Percentiles rank a stretch among this genome's conserved stretches.
Evolutionary conservation across 2,888 invertebrate species (phyloP).

Genomic region (Petrolisthes cinctipes): DNA sequence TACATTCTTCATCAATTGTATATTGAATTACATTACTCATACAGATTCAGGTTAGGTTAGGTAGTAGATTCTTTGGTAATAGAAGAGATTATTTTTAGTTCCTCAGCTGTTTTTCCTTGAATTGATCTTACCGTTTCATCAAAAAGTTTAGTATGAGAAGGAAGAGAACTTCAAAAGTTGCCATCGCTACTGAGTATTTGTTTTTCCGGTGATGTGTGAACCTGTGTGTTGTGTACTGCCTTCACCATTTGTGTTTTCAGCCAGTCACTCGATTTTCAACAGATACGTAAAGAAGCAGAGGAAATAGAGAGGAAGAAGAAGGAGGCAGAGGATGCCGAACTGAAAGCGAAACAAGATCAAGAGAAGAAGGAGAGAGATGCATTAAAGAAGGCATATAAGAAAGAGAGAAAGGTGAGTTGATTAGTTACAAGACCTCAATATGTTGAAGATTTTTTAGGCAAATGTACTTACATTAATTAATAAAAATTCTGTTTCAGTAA

Average conservation of each 20-base stretch:
- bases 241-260: background rate
- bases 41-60: too few relatives aligned
- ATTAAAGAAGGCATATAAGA: constrained; percentile 62
- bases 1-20: background rate
- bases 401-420: constrained; percentile 53
- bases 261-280: background rate
- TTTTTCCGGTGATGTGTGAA: background rate
- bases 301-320: constrained; percentile 53
- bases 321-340: constrained; percentile 61
- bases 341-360: constrained; percentile 53
- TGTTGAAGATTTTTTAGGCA: too few relatives aligned
- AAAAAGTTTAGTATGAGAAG: background rate
- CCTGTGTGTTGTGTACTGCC: background rate
- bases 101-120: background rate
- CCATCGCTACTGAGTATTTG: background rate
- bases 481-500: too few relatives aligned
- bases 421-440: too few relatives aligned
- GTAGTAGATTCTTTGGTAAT: too few relatives aligned
- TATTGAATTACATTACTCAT: background rate
- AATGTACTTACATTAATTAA: too few relatives aligned
- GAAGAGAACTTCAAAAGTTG: background rate
- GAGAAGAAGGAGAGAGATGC: constrained; percentile 63
- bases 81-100: background rate
- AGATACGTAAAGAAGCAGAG: constrained; percentile 54
- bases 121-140: background rate